A percentile compares a stretch with the other conserved stretches of the same genome.
Evolutionary conservation across 2,797 vertebrate genomes (phyloP).

Genomic region (Tragopan temminckii): DNA sequence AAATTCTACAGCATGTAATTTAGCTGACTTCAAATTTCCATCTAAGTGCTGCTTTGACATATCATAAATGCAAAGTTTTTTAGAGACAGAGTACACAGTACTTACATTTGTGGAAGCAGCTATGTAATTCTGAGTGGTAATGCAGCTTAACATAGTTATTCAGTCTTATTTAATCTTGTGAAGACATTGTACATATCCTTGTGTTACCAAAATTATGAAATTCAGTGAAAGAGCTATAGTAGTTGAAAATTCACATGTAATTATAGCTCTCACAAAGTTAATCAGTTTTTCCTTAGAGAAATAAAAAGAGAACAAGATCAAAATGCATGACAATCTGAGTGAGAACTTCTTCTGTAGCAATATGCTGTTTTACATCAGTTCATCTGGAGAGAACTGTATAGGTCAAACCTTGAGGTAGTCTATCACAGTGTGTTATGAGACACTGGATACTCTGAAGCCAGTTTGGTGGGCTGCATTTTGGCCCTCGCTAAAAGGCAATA

Average conservation of each 20-base stretch:
- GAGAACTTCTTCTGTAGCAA: neutral
- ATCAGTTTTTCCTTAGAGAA: neutral
- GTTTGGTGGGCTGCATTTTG: neutral
- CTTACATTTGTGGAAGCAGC: slow-evolving; percentile 10
- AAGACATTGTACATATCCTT: neutral
- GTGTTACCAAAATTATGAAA: neutral
- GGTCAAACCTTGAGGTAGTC: neutral
- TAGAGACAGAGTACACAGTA: neutral
- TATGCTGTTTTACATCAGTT: neutral
- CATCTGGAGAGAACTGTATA: neutral
- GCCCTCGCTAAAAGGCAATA: neutral
- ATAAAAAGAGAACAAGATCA: neutral
- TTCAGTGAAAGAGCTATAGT: neutral
- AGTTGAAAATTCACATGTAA: neutral
- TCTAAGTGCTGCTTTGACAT: slow-evolving; percentile 11
- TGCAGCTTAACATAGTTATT: neutral
- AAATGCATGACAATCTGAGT: neutral
- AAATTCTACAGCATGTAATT: slow-evolving; percentile 12
- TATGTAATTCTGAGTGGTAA: slow-evolving; percentile 10
- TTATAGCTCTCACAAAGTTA: neutral
- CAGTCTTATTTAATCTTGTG: neutral
- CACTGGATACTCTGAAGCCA: neutral
- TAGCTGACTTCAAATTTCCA: neutral
- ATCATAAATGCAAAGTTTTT: neutral
- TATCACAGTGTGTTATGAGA: neutral